Evolutionary conservation across 2,888 invertebrate species (phyloP).

Genomic region (Andrena minutula): DNA sequence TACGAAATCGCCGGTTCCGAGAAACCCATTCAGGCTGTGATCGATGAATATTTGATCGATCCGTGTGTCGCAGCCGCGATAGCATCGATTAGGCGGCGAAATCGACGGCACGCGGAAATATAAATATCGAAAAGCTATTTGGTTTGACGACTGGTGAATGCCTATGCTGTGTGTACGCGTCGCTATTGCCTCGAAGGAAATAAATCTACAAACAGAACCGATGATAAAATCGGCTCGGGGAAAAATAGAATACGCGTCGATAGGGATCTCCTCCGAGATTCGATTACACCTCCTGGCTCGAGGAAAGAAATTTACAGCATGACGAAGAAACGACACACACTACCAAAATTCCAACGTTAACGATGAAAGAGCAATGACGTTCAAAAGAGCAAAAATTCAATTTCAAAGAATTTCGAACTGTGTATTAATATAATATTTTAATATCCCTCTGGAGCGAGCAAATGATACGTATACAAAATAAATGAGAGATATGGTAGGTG

Average conservation of each 20-base stretch:
- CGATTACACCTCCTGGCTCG: conserved; percentile 4
- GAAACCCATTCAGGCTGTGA: conserved; percentile 11
- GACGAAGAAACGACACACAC: conserved; percentile 17
- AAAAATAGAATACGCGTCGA: conserved; percentile 32
- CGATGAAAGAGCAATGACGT: conserved; percentile 4
- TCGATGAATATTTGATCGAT: conserved; percentile 59
- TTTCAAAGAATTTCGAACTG: neutral
- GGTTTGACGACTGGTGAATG: neutral
- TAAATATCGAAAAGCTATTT: conserved; percentile 42
- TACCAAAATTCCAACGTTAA: neutral
- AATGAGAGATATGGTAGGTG: no score
- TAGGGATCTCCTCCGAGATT: conserved; percentile 18
- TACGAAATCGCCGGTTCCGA: conserved; percentile 40
- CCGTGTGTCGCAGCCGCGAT: conserved; percentile 6
- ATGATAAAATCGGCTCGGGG: conserved; percentile 39
- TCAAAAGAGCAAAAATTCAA: conserved; percentile 24
- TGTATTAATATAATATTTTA: neutral
- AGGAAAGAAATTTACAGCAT: conserved; percentile 28
- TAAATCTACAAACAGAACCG: conserved; percentile 26
- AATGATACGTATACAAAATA: no score
- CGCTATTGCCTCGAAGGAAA: conserved; percentile 2
- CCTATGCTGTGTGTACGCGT: neutral
- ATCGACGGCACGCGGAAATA: conserved; percentile 21
- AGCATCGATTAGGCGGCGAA: conserved; percentile 20
- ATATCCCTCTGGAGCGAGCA: neutral